Conservation (phyloP, 2,888 invertebrate genomes). For the Heliconius ismenius region DNA sequence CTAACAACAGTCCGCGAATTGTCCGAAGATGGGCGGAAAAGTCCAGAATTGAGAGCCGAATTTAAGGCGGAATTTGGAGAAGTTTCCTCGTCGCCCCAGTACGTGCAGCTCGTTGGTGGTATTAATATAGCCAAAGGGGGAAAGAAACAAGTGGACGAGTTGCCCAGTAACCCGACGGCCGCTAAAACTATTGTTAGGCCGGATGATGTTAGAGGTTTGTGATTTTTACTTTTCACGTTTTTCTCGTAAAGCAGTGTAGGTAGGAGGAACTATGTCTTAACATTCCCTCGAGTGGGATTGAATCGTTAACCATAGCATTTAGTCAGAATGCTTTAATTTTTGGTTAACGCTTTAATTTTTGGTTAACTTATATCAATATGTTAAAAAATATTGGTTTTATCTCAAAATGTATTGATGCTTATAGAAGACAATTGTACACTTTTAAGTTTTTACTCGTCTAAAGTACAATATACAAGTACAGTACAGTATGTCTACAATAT, state of each 20-base stretch:
- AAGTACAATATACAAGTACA: too few species aligned
- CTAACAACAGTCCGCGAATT: conserved; percentile 62
- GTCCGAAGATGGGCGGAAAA: conserved; percentile 59
- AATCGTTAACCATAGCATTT: too few species aligned
- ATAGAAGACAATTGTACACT: too few species aligned
- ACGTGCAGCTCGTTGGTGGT: conserved; percentile 70
- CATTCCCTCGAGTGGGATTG: too few species aligned
- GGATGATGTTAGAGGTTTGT: conserved; percentile 52
- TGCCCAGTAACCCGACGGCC: conserved; percentile 70
- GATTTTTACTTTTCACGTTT: neutral
- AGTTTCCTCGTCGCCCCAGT: conserved; percentile 68
- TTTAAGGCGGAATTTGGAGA: conserved; percentile 32
- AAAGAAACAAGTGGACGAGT: conserved; percentile 45
- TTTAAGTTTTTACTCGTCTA: too few species aligned
- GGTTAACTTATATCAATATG: too few species aligned
- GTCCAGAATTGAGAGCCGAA: conserved; percentile 43
- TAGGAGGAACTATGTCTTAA: too few species aligned
- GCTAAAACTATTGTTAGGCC: conserved; percentile 64
- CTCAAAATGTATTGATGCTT: too few species aligned
- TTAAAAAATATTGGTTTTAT: too few species aligned
- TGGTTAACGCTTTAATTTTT: too few species aligned
- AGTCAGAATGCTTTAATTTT: too few species aligned
- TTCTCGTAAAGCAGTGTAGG: neutral
- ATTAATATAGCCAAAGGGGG: conserved; percentile 45
- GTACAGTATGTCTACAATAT: too few species aligned